Evolutionary conservation across 64 coral and sea anemone genomes (phyloP), one percentile per base, ranked within the genome.

Genomic region (Actinia equina): DNA sequence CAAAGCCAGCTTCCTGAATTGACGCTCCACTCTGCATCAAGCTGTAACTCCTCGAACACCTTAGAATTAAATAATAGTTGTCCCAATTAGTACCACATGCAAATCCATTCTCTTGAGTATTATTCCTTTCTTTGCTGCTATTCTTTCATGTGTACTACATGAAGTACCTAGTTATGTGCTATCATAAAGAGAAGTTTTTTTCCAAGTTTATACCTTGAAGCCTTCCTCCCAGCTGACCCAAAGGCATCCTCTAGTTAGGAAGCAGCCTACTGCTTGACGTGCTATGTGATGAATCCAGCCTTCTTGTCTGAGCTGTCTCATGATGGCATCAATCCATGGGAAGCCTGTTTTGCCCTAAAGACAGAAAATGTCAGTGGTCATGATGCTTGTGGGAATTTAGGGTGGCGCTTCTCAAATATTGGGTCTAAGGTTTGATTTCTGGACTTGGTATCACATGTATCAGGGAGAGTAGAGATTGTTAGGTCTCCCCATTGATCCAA

Each of bases 141-240:
- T 8, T 49, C 46, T 49, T 49, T 65, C 3, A 65, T 65, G 22
- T 2, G 6, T 9, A 65, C 1, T 20, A 6, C 67, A 71, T 71
- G 67, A 5, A 74, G 12, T 4, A 65, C 7, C 19, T 65, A 63
- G 5, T 17, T 63, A 65, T 23, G 62, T 23, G 25, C 37, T 23
- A 22, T 69, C 4, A 3, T 22, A 23, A 6, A 69, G 22, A 44
- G 44, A 61, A 14, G 43, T 54, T 57, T 84, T 14, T 20, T 49
- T 51, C 30, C 56, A 59, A 7, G 49, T 65, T 60, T 49, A 44
- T 52, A 88, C 97, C 93, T 95, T 99, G 11, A 91, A 89, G 57
- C 97, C 97, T 77, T 99, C 97, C 59, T 99, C 97, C 97, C 97
- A 99, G 81, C 82, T 93, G 20, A 99, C 77, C 97, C 97, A 99